Evolutionary conservation across 2,888 invertebrate genomes (phyloP).

Genomic region (Hipparchia semele): DNA sequence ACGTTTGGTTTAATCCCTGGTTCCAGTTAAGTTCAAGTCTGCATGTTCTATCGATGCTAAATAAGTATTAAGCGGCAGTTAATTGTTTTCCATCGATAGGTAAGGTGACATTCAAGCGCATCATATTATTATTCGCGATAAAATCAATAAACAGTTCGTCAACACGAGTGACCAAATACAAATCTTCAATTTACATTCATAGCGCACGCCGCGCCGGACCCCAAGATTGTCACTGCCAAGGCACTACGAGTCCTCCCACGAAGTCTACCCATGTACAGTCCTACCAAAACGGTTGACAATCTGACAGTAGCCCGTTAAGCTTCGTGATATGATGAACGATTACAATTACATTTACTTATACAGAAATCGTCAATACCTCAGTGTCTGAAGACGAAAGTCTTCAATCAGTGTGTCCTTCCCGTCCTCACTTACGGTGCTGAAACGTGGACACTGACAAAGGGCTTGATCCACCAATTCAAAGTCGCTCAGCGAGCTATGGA

Average conservation of each 20-base stretch:
- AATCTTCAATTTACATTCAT: background rate
- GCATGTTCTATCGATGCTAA: too few relatives aligned
- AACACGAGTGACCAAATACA: slow-evolving; percentile 9
- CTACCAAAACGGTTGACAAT: background rate
- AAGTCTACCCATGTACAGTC: background rate
- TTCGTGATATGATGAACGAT: background rate
- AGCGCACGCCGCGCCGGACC: slow-evolving; percentile 4
- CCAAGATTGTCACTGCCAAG: background rate
- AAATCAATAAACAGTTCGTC: slow-evolving; percentile 4
- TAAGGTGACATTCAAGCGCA: background rate
- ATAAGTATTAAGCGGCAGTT: background rate
- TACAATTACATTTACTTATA: too few relatives aligned
- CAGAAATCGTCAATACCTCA: too few relatives aligned
- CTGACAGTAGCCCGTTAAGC: background rate
- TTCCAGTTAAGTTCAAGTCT: too few relatives aligned
- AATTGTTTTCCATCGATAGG: background rate
- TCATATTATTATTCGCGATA: background rate
- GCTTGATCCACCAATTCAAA: too few relatives aligned
- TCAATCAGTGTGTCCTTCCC: too few relatives aligned
- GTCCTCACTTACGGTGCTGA: too few relatives aligned
- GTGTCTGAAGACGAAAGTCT: too few relatives aligned
- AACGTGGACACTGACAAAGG: too few relatives aligned
- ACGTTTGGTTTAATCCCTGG: too few relatives aligned
- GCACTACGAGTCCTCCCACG: slow-evolving; percentile 1
- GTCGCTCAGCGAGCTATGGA: too few relatives aligned